phyloP scores from a whole-genome alignment of 1,140 invertebrate species.

The Phthorimaea operculella region DNA sequence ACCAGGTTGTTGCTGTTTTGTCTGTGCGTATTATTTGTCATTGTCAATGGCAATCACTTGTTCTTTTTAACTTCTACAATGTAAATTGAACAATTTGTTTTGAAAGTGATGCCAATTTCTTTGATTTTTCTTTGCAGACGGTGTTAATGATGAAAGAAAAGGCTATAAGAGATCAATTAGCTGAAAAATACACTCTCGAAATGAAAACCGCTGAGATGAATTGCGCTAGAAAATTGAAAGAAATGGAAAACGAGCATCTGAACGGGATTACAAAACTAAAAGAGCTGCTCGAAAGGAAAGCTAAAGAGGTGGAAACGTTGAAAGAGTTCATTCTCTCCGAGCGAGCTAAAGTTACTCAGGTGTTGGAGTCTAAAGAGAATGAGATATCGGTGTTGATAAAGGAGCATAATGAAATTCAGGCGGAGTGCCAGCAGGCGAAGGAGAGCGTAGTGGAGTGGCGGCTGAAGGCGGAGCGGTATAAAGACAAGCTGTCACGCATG shows the following conservation, averaged over 20 bases:
- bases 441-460: slow-evolving; percentile 42
- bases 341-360: slow-evolving; percentile 64
- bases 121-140: slow-evolving; percentile 26
- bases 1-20: no score
- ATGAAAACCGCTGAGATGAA: slow-evolving; percentile 66
- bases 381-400: slow-evolving; percentile 57
- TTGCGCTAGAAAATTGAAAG: slow-evolving; percentile 57
- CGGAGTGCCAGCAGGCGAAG: slow-evolving; percentile 43
- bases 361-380: slow-evolving; percentile 59
- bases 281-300: slow-evolving; percentile 65
- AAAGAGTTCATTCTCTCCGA: slow-evolving; percentile 69
- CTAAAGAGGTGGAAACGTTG: slow-evolving; percentile 67
- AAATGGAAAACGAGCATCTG: slow-evolving; percentile 63
- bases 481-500: slow-evolving; percentile 35
- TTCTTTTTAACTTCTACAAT: no score
- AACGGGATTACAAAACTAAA: slow-evolving; percentile 53
- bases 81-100: no score
- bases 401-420: slow-evolving; percentile 50
- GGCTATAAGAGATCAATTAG: slow-evolving; percentile 69
- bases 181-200: slow-evolving; percentile 69
- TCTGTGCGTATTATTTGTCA: no score
- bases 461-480: slow-evolving; percentile 46
- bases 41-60: no score
- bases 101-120: no score
- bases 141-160: slow-evolving; percentile 62